A percentile compares a stretch with the other conserved stretches of the same genome.
Conservation (phyloP, 2,797 vertebrate species). For the Amblyopsis hoosieri region DNA sequence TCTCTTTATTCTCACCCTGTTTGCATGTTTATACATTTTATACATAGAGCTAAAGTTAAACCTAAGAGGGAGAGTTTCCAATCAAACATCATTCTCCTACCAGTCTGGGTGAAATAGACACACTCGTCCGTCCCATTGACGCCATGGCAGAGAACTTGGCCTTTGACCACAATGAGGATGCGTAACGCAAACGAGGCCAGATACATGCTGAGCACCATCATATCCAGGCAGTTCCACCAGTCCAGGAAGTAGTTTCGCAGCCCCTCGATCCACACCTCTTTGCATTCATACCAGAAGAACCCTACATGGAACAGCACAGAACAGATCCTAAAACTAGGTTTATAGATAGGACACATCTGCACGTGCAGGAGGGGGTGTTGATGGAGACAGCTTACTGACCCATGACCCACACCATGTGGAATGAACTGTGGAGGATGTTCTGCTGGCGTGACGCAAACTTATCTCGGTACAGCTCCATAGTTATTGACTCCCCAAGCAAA, state of each 20-base stretch:
- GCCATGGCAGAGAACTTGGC: constrained; percentile 75
- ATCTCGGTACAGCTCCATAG: constrained; percentile 84
- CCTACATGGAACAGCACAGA: constrained; percentile 64
- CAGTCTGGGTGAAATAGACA: constrained; percentile 81
- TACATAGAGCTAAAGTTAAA: too few relatives aligned
- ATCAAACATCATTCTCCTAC: constrained; percentile 59
- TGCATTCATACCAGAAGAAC: constrained; percentile 93
- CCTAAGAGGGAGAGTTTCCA: neutral
- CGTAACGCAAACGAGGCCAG: constrained; percentile 85
- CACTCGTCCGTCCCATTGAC: constrained; percentile 61
- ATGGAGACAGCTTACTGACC: constrained; percentile 69
- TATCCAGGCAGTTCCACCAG: constrained; percentile 92
- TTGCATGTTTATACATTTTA: too few relatives aligned
- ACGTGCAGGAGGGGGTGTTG: neutral
- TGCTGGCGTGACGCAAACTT: constrained; percentile 80
- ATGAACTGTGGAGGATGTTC: constrained; percentile 85
- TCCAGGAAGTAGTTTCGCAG: constrained; percentile 86
- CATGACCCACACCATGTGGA: constrained; percentile 93
- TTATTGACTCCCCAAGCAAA: constrained; percentile 85
- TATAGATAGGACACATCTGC: too few relatives aligned
- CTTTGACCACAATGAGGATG: constrained; percentile 83
- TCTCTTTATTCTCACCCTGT: too few relatives aligned
- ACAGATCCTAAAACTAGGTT: neutral
- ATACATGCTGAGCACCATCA: constrained; percentile 92
- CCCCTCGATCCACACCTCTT: constrained; percentile 93